These are phyloP conservation scores for Tachysurus vachellii DNA, from an alignment of 2,113 vertebrate species.

Conservation along the genomic window DNA sequence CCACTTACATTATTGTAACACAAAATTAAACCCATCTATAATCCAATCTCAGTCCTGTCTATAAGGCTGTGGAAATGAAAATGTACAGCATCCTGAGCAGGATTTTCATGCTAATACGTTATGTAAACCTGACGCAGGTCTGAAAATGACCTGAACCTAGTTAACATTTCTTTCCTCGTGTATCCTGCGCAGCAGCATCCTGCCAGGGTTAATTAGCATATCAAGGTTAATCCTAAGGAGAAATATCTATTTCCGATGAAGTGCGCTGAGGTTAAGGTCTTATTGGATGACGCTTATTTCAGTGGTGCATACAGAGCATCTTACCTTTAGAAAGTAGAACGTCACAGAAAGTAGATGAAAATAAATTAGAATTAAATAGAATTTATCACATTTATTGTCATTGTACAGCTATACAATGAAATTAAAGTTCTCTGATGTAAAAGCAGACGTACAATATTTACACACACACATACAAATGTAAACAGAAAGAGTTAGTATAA, in stretches of 20 bases:
- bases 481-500: too few relatives aligned
- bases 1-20: neutral
- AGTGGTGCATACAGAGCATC: neutral
- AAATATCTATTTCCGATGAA: neutral
- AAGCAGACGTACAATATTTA: too few relatives aligned
- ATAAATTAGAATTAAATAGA: too few relatives aligned
- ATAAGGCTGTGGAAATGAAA: neutral
- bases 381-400: too few relatives aligned
- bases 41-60: neutral
- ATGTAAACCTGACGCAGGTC: neutral
- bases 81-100: neutral
- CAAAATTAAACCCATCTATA: neutral
- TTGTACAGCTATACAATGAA: too few relatives aligned
- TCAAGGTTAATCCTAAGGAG: neutral
- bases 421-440: too few relatives aligned
- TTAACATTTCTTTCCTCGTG: neutral
- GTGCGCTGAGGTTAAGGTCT: neutral
- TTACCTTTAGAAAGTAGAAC: neutral
- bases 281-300: neutral
- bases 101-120: too few relatives aligned
- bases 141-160: neutral
- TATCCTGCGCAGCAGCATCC: neutral
- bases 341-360: too few relatives aligned
- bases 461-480: too few relatives aligned
- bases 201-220: slow-evolving; percentile 35